Evolutionary conservation across 2,797 vertebrate genomes (phyloP).

Genomic region (Centroberyx gerrardi): DNA sequence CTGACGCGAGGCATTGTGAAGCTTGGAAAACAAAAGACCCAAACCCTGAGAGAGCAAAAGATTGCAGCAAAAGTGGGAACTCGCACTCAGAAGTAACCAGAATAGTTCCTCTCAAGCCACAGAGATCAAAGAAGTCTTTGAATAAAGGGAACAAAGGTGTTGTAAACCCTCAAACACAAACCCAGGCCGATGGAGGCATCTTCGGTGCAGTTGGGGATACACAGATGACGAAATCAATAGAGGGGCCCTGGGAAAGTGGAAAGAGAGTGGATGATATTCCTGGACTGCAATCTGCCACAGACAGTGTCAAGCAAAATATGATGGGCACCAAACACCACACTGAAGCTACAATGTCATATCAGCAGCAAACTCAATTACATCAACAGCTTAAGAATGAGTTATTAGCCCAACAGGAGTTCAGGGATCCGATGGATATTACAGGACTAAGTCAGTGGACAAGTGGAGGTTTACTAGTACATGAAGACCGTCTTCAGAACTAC

Average conservation of each 20-base stretch:
- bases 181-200: constrained; percentile 47
- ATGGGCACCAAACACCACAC: constrained; percentile 23
- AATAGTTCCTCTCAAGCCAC: constrained; percentile 86
- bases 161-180: constrained; percentile 58
- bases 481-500: constrained; percentile 63
- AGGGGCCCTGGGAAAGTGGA: constrained; percentile 54
- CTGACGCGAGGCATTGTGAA: constrained; percentile 40
- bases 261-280: constrained; percentile 43
- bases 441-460: constrained; percentile 58
- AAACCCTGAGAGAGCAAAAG: constrained; percentile 54
- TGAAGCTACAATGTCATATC: constrained; percentile 24
- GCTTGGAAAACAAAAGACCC: constrained; percentile 61
- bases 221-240: constrained; percentile 58
- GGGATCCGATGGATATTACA: constrained; percentile 54
- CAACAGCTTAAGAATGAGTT: constrained; percentile 43
- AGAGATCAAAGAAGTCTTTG: constrained; percentile 87
- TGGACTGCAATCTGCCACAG: constrained; percentile 26
- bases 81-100: constrained; percentile 74
- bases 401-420: constrained; percentile 58
- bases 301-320: constrained; percentile 39
- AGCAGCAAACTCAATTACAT: constrained; percentile 40
- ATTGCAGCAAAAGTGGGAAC: constrained; percentile 62
- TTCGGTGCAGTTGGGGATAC: constrained; percentile 44
- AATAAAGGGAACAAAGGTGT: constrained; percentile 79
- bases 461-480: constrained; percentile 48